These are phyloP conservation scores for Dryobota labecula DNA, from an alignment of 2,888 invertebrate species.

Conservation along the genomic window DNA sequence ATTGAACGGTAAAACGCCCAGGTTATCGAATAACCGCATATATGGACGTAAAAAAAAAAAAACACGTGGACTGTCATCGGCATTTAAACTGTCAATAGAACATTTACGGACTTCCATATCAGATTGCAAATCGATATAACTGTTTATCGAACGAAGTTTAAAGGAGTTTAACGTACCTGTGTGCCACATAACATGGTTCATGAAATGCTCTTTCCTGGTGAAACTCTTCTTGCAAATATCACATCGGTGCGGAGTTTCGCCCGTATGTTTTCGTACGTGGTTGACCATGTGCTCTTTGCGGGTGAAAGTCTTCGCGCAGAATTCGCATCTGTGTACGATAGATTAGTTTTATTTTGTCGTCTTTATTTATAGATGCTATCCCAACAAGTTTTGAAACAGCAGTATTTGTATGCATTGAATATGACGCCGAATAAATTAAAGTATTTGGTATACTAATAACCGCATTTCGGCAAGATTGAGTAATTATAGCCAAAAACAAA, in stretches of 20 bases:
- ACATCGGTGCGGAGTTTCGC: slow-evolving; percentile 94
- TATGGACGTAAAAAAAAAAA: slow-evolving; percentile 10
- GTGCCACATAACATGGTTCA: slow-evolving; percentile 96
- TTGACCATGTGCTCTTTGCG: slow-evolving; percentile 95
- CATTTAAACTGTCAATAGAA: slow-evolving; percentile 38
- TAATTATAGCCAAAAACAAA: not conserved
- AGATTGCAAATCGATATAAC: slow-evolving; percentile 26
- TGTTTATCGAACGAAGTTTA: slow-evolving; percentile 16
- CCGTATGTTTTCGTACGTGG: slow-evolving; percentile 94
- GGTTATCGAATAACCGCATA: not conserved
- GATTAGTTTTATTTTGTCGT: slow-evolving; percentile 21
- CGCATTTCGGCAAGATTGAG: not conserved
- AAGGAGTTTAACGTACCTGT: slow-evolving; percentile 85
- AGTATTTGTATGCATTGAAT: not conserved
- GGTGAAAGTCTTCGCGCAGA: slow-evolving; percentile 94
- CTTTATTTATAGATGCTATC: not conserved
- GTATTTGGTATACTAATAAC: not conserved
- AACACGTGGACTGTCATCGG: slow-evolving; percentile 35
- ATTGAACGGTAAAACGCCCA: slow-evolving; percentile 4
- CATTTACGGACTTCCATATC: slow-evolving; percentile 36
- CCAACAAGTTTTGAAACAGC: not conserved
- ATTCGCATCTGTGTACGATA: slow-evolving; percentile 90
- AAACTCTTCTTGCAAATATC: slow-evolving; percentile 95
- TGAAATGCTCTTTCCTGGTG: slow-evolving; percentile 94
- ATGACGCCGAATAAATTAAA: not conserved